These are phyloP conservation scores for Eremophila alpestris DNA, from an alignment of 2,797 vertebrate genomes.

Conservation along the genomic window DNA sequence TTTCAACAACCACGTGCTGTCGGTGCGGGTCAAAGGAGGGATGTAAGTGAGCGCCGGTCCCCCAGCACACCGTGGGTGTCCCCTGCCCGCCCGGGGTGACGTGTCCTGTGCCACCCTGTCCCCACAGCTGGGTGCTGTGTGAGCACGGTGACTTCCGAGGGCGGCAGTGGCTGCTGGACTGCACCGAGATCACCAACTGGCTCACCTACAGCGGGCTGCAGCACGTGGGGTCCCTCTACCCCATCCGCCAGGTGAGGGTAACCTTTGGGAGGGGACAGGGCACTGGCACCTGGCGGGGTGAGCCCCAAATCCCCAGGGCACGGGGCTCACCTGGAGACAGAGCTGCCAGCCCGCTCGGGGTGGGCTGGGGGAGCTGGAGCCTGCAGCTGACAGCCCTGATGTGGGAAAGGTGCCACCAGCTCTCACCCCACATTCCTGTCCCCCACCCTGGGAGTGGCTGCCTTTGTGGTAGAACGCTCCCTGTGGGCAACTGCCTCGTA, in stretches of 20 bases:
- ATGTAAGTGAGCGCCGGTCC: conserved; percentile 62
- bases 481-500: background rate
- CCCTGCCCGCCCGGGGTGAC: accelerated
- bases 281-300: accelerated
- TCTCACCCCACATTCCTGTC: background rate
- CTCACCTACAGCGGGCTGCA: conserved; percentile 87
- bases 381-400: background rate
- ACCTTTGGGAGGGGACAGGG: background rate
- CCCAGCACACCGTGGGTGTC: accelerated
- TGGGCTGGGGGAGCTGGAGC: background rate
- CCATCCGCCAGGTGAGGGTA: conserved; percentile 85
- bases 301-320: background rate
- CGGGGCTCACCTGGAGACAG: accelerated
- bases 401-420: background rate
- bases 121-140: conserved; percentile 90
- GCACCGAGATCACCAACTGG: conserved; percentile 92
- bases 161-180: conserved; percentile 90
- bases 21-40: conserved; percentile 87
- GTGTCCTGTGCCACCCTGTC: accelerated
- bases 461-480: background rate
- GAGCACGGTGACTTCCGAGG: conserved; percentile 93
- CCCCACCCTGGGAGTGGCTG: background rate
- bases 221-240: conserved; percentile 89
- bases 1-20: conserved; percentile 91
- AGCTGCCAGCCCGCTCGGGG: background rate